phyloP scores from a whole-genome alignment of 1,140 invertebrate genomes.

The Bombus impatiens region DNA sequence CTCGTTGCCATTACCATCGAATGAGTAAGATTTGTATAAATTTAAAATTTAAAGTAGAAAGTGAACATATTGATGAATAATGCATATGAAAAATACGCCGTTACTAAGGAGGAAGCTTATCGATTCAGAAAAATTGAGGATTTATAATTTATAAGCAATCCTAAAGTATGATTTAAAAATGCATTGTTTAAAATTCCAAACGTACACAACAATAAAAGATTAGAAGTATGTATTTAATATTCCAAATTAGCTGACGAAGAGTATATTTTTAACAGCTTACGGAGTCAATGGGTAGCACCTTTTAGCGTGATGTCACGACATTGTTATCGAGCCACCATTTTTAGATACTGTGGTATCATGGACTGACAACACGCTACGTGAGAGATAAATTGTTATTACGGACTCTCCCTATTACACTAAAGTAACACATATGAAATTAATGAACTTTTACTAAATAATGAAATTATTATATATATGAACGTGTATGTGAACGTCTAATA shows the following conservation, averaged over 20 bases:
- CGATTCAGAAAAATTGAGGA: background rate
- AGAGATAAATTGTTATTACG: background rate
- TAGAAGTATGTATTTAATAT: background rate
- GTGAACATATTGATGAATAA: constrained; percentile 19
- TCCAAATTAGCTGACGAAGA: no score
- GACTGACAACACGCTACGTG: background rate
- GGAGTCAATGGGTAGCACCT: background rate
- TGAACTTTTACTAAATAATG: background rate
- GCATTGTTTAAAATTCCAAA: no score
- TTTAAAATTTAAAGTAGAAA: constrained; percentile 4
- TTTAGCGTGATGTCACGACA: constrained; percentile 13
- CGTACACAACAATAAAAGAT: background rate
- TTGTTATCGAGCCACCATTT: constrained; percentile 11
- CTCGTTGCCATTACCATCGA: no score
- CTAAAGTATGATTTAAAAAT: background rate
- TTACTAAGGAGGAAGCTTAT: background rate
- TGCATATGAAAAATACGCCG: background rate
- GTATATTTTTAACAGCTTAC: background rate
- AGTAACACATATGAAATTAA: no score
- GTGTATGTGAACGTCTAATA: no score
- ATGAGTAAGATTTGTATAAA: background rate
- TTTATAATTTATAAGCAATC: background rate
- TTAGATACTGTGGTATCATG: background rate
- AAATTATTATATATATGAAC: no score
- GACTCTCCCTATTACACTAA: background rate